Conservation (phyloP, 2,888 invertebrate species). For the Napeogenes sylphis region DNA sequence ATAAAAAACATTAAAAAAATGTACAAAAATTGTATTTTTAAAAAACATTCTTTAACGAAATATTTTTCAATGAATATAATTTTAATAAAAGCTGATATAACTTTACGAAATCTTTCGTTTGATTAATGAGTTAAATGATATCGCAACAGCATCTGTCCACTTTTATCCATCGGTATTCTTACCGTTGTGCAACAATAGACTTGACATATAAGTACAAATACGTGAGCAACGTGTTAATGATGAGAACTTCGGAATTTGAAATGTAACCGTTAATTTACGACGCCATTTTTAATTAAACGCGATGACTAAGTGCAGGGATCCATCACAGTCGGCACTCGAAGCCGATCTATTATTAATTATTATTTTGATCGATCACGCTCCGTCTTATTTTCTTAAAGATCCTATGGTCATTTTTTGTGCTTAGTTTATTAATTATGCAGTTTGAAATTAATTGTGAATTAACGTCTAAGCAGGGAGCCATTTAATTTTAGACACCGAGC, state of each 20-base stretch:
- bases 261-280: slow-evolving; percentile 69
- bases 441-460: slow-evolving; percentile 38
- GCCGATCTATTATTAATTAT: slow-evolving; percentile 74
- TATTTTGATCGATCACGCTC: slow-evolving; percentile 74
- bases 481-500: background rate
- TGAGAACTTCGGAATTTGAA: slow-evolving; percentile 56
- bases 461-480: slow-evolving; percentile 11
- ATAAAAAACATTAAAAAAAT: background rate
- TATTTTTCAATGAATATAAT: background rate
- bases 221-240: slow-evolving; percentile 51
- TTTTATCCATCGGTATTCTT: slow-evolving; percentile 22
- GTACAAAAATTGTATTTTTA: too few species aligned
- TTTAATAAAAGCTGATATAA: background rate
- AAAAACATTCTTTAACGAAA: too few species aligned
- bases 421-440: slow-evolving; percentile 60
- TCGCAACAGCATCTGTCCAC: slow-evolving; percentile 49
- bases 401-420: slow-evolving; percentile 50
- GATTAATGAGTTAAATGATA: slow-evolving; percentile 56
- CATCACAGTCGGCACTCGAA: slow-evolving; percentile 62
- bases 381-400: slow-evolving; percentile 71
- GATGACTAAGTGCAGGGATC: slow-evolving; percentile 73
- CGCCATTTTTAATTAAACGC: slow-evolving; percentile 74
- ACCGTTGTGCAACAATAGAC: slow-evolving; percentile 38
- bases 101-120: slow-evolving; percentile 35
- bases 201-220: slow-evolving; percentile 40